A percentile compares a stretch with the other conserved stretches of the same genome.
These are phyloP conservation scores for Lophochroa leadbeateri DNA, from an alignment of 2,113 vertebrate species.

Conservation along the genomic window DNA sequence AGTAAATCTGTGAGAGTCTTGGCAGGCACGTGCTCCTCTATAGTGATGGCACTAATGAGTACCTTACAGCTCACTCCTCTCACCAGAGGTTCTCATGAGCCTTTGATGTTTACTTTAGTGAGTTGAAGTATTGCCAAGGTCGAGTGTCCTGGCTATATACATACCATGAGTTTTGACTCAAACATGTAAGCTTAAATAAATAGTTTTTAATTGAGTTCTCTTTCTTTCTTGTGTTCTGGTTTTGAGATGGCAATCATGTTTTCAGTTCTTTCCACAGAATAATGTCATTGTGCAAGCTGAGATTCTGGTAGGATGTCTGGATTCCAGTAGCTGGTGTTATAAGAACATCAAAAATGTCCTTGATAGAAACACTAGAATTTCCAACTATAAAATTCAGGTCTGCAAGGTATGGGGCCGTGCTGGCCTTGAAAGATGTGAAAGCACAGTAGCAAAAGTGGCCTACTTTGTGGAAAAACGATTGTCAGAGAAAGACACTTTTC, in stretches of 20 bases:
- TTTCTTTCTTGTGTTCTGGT: neutral
- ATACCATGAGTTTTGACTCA: rapidly evolving
- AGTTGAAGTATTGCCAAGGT: neutral
- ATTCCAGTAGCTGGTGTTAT: neutral
- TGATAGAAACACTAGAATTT: neutral
- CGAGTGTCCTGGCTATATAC: rapidly evolving
- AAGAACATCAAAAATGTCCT: neutral
- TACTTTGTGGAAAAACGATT: neutral
- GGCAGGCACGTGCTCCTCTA: neutral
- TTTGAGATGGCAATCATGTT: neutral
- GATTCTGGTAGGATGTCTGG: neutral
- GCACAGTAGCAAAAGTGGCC: neutral
- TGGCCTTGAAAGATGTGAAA: neutral
- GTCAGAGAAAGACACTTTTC: constrained; percentile 9
- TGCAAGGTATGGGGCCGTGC: neutral
- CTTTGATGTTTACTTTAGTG: neutral
- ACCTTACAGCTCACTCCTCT: neutral
- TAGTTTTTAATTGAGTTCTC: neutral
- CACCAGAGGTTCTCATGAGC: neutral
- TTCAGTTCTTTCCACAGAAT: neutral
- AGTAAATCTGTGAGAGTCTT: neutral
- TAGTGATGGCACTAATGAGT: neutral
- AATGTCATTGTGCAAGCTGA: neutral
- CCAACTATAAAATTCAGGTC: neutral
- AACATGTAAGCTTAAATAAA: neutral